Conservation (phyloP, 2,797 vertebrate species). For the Hypotaenidia okinawae region DNA sequence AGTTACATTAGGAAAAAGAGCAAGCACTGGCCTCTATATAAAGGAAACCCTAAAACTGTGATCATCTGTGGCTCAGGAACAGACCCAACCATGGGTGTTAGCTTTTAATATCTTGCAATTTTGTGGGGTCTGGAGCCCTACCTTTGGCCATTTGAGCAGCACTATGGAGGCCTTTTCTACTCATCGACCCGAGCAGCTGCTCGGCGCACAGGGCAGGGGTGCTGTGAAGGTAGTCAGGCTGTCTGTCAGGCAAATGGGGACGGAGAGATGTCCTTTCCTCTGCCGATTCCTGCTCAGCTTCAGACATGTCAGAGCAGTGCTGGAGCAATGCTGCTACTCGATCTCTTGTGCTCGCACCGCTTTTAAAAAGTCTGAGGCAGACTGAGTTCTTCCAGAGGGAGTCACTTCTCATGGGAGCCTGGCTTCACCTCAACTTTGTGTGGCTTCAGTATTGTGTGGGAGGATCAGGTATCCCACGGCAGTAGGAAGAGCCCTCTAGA, state of each 20-base stretch:
- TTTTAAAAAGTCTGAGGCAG: not conserved
- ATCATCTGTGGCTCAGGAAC: not conserved
- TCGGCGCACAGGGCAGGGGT: not conserved
- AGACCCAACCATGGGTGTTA: not conserved
- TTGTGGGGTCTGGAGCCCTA: not conserved
- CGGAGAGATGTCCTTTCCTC: not conserved
- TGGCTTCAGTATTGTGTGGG: not conserved
- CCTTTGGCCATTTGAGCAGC: not conserved
- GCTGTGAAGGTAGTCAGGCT: not conserved
- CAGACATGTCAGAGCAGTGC: not conserved
- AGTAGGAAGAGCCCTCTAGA: not conserved
- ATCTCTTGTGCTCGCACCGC: not conserved
- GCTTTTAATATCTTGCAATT: not conserved
- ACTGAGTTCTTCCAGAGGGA: not conserved
- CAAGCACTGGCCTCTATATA: fast-evolving
- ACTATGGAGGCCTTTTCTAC: not conserved
- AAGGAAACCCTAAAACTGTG: not conserved
- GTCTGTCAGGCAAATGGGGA: not conserved
- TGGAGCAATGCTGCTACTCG: fast-evolving
- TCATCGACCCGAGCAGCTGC: not conserved
- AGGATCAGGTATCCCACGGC: not conserved
- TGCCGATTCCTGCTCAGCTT: not conserved
- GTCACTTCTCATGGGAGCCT: not conserved
- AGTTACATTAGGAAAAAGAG: not conserved
- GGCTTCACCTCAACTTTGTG: not conserved